Evolutionary conservation across 2,113 vertebrate species (phyloP).

Genomic region (Acinonyx jubatus): DNA sequence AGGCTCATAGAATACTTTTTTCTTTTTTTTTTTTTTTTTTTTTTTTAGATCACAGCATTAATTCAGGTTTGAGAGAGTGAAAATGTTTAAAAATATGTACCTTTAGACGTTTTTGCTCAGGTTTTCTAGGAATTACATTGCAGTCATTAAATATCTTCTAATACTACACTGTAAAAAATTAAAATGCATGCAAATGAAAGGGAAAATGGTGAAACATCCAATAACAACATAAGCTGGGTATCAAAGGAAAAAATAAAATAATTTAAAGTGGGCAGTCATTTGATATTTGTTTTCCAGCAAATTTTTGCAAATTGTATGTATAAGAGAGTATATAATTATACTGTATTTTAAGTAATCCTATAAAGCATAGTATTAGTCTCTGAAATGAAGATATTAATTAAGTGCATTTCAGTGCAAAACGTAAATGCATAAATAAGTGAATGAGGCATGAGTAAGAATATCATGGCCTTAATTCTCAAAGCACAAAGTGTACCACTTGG

Average conservation of each 20-base stretch:
- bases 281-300: background rate
- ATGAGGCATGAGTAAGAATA: background rate
- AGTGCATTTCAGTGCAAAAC: background rate
- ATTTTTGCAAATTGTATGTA: background rate
- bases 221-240: background rate
- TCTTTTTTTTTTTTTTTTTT: background rate
- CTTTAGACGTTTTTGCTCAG: background rate
- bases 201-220: background rate
- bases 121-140: slow-evolving; percentile 18
- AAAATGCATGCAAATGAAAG: background rate
- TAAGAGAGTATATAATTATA: background rate
- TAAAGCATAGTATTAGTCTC: background rate
- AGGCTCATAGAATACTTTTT: background rate
- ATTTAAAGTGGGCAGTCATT: background rate
- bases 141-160: background rate
- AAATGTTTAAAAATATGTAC: background rate
- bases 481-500: background rate
- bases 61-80: background rate
- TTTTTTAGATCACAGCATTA: background rate
- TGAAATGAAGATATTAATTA: slow-evolving; percentile 20
- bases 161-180: background rate
- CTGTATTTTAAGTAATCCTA: background rate
- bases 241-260: background rate
- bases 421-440: background rate
- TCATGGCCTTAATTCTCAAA: background rate